Percentiles rank a stretch among this genome's conserved stretches.
These are phyloP conservation scores for Gymnogyps californianus DNA, from an alignment of 2,113 vertebrate genomes.

Conservation along the genomic window DNA sequence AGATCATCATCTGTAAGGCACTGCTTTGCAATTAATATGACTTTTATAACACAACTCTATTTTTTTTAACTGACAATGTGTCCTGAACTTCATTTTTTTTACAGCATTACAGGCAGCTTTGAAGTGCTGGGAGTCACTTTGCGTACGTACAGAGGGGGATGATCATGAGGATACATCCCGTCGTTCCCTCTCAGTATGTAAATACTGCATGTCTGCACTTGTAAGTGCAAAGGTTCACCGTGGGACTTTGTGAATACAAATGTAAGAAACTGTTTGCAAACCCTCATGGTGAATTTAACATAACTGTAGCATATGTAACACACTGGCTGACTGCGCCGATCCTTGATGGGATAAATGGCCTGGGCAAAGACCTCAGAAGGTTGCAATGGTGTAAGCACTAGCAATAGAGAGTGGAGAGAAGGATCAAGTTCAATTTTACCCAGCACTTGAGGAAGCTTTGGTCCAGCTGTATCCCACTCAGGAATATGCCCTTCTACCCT, in stretches of 20 bases:
- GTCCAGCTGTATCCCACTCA: neutral
- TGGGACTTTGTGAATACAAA: neutral
- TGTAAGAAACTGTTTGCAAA: neutral
- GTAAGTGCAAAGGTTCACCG: neutral
- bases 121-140: neutral
- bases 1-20: neutral
- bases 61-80: neutral
- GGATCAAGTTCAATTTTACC: neutral
- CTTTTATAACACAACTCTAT: neutral
- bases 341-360: neutral
- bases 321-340: neutral
- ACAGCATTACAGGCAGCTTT: neutral
- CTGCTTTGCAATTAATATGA: conserved; percentile 22
- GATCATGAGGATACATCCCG: neutral
- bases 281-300: neutral
- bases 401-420: neutral
- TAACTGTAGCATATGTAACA: neutral
- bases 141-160: neutral
- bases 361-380: neutral
- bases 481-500: neutral
- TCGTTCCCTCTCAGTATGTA: neutral
- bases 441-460: neutral
- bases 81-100: neutral
- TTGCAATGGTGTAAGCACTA: neutral
- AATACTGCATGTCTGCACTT: neutral